Percentiles rank a stretch among this genome's conserved stretches.
Evolutionary conservation across 2,888 invertebrate genomes (phyloP).

Genomic region (Drosophila anceps): DNA sequence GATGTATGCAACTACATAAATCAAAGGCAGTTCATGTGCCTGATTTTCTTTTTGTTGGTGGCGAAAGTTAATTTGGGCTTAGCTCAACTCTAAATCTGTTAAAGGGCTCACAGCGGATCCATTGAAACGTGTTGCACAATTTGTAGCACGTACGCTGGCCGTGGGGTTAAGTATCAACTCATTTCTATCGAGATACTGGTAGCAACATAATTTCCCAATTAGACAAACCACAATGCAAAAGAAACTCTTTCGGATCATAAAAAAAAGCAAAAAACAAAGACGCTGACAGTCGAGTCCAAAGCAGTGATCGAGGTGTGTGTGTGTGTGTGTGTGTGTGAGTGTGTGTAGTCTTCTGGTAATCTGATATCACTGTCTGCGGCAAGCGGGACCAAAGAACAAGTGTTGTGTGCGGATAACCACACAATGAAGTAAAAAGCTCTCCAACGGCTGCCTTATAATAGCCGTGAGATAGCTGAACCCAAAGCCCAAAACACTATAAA

Average conservation of each 20-base stretch:
- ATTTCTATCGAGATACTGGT: conserved; percentile 31
- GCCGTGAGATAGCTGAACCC: conserved; percentile 51
- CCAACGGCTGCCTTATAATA: conserved; percentile 40
- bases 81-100: neutral
- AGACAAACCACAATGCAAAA: conserved; percentile 53
- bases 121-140: conserved; percentile 31
- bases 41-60: neutral
- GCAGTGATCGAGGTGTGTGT: neutral
- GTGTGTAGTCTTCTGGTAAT: conserved; percentile 30
- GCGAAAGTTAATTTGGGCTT: conserved; percentile 6
- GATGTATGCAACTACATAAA: conserved; percentile 33
- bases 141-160: conserved; percentile 44
- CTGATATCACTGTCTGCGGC: conserved; percentile 27
- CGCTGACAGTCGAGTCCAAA: conserved; percentile 21
- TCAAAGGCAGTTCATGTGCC: neutral
- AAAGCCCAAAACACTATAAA: conserved; percentile 39
- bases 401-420: conserved; percentile 52
- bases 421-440: conserved; percentile 29
- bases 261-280: conserved; percentile 19
- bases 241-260: conserved; percentile 18
- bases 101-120: neutral
- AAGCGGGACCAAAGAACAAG: conserved; percentile 42
- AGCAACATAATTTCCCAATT: conserved; percentile 65
- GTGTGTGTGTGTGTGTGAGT: neutral
- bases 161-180: conserved; percentile 29